Conservation (phyloP, 2,113 vertebrate genomes). For the Stegastes partitus region DNA sequence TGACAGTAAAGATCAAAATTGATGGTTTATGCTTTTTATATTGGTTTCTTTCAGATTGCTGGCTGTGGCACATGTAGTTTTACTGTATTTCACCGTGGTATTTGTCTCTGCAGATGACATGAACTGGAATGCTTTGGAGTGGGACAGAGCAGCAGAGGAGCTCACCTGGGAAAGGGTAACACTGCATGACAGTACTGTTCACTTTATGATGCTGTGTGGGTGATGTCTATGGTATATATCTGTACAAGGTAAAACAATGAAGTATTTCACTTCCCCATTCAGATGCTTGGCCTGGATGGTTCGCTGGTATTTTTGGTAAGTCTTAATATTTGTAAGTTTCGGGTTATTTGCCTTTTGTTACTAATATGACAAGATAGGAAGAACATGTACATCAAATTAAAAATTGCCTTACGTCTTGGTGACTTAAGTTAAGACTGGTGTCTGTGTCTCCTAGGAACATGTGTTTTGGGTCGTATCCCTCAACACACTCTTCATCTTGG, state of each 20-base stretch:
- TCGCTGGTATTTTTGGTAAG: slow-evolving; percentile 97
- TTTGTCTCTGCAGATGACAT: slow-evolving; percentile 90
- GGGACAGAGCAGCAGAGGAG: slow-evolving; percentile 98
- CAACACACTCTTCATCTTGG: slow-evolving; percentile 98
- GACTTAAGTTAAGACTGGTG: not conserved
- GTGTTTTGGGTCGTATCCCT: slow-evolving; percentile 99
- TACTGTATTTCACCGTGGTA: not conserved
- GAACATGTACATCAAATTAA: not conserved
- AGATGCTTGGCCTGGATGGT: slow-evolving; percentile 99
- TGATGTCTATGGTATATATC: not conserved
- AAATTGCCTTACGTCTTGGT: not conserved
- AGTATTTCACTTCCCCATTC: slow-evolving; percentile 14
- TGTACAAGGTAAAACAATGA: not conserved
- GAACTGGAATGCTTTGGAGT: slow-evolving; percentile 99
- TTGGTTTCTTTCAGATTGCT: slow-evolving; percentile 17
- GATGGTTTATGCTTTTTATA: not conserved
- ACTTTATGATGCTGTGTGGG: not conserved
- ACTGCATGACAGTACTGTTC: slow-evolving; percentile 7
- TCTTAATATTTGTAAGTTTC: not conserved
- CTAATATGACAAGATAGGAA: not conserved
- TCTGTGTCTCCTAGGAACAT: slow-evolving; percentile 89
- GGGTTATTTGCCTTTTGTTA: not conserved
- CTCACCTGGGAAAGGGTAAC: slow-evolving; percentile 98
- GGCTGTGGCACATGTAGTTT: slow-evolving; percentile 7
- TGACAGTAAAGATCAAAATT: not conserved